A percentile compares a stretch with the other conserved stretches of the same genome.
phyloP scores from a whole-genome alignment of 2,113 vertebrate genomes.

The Phylloscopus trochilus region DNA sequence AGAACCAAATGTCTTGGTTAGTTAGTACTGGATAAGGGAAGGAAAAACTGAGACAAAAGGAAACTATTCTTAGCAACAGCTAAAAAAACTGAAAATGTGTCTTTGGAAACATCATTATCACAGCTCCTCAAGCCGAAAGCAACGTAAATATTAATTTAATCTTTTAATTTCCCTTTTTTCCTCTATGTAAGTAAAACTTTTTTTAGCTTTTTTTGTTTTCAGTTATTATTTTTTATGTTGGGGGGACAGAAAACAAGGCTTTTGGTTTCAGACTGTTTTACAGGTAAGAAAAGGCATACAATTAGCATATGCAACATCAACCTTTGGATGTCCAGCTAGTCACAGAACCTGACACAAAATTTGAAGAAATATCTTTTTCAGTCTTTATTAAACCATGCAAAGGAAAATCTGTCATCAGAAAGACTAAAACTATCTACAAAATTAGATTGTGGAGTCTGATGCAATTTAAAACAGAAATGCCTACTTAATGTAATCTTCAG shows the following conservation, averaged over 20 bases:
- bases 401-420: slow-evolving; percentile 14
- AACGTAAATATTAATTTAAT: not conserved
- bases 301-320: not conserved
- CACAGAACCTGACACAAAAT: not conserved
- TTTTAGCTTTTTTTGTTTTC: not conserved
- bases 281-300: not conserved
- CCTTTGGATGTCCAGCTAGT: not conserved
- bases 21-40: not conserved
- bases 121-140: not conserved
- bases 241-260: not conserved
- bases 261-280: not conserved
- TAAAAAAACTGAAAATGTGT: not conserved
- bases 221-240: not conserved
- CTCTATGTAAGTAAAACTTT: not conserved
- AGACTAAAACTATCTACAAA: not conserved
- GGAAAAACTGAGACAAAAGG: slow-evolving; percentile 29
- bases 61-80: slow-evolving; percentile 7
- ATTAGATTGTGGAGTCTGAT: not conserved
- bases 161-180: not conserved
- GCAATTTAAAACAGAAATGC: slow-evolving; percentile 20
- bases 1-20: not conserved
- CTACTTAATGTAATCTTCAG: slow-evolving; percentile 14
- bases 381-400: not conserved
- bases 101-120: not conserved
- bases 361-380: not conserved